Base-by-base conservation (phyloP, 2,113 vertebrate species). In the Apodemus sylvaticus region DNA sequence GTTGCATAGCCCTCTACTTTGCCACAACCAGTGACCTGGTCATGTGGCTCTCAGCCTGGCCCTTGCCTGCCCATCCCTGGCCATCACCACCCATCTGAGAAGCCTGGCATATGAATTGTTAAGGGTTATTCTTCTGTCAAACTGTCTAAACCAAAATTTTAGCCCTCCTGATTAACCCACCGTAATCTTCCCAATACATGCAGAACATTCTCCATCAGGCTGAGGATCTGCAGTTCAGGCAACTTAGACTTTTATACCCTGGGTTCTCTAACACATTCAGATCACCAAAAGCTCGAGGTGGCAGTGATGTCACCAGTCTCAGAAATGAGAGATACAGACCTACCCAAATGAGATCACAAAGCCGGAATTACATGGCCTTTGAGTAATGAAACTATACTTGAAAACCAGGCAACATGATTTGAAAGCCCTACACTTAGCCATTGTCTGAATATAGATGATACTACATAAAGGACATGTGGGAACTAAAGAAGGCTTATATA, bases 231-330 rank as follows among this genome's bases (percentile, higher is more conserved):
- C 45, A 60, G 34, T 34, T 83, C 9, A 22, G 34, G 34, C 45
- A 3, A 16, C 68, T 13, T 2, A 1, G 68, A 42, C 11, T 39
- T 42, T 0, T 0, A 24, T n/a, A 24, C 51, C 51, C 7, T 1
- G 11, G 0, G 4, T 2, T 0, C 19, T 16, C 12, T 16, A 5
- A 34, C 39, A n/a, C 0, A 4, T 17, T 42, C 22, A 22, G 71
- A 22, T 66, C 64, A 31, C 64, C 24, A 10, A 12, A 6, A 11
- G 11, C 73, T 0, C 1, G 10, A 19, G 42, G 42, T 29, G 22
- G 53, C 3, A 4, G 26, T 31, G 68, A 42, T 3, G 2, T 51
- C 71, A 39, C 45, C 45, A 34, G 66, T 20, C 45, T 68, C 64
- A 34, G 39, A 39, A 51, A 77, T 3, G 5, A 58, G 22, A 42